A percentile compares a stretch with the other conserved stretches of the same genome.
Conservation (phyloP, 2,113 vertebrate genomes). For the Clupea harengus region DNA sequence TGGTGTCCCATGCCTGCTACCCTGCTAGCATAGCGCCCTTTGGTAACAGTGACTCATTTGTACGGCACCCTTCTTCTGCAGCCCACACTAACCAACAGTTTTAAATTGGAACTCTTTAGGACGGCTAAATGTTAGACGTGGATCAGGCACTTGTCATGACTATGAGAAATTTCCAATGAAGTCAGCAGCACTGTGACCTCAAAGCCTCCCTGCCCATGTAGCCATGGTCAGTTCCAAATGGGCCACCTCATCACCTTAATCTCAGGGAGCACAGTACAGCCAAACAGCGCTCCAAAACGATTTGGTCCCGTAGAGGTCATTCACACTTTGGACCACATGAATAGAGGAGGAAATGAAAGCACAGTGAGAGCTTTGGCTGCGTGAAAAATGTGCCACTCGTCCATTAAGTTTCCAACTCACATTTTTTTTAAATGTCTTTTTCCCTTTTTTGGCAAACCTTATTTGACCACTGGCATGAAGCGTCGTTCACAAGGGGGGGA, state of each 20-base stretch:
- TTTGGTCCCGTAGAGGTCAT: conserved; percentile 51
- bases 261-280: conserved; percentile 19
- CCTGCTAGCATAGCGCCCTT: background rate
- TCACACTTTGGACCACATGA: conserved; percentile 50
- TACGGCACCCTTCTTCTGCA: background rate
- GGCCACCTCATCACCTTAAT: conserved; percentile 21
- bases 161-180: conserved; percentile 20
- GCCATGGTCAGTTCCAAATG: conserved; percentile 15
- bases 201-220: conserved; percentile 31
- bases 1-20: background rate
- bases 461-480: background rate
- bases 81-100: conserved; percentile 9
- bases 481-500: background rate
- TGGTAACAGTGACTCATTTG: conserved; percentile 3
- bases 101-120: conserved; percentile 14
- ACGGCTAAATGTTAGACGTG: background rate
- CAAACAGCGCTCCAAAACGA: conserved; percentile 33
- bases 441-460: background rate
- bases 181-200: conserved; percentile 33
- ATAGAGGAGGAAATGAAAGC: conserved; percentile 14
- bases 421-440: background rate
- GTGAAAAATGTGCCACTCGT: conserved; percentile 5
- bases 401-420: background rate
- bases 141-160: background rate
- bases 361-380: background rate